These are phyloP conservation scores for Ornithoptera priamus DNA, from an alignment of 2,888 invertebrate genomes.

Conservation along the genomic window DNA sequence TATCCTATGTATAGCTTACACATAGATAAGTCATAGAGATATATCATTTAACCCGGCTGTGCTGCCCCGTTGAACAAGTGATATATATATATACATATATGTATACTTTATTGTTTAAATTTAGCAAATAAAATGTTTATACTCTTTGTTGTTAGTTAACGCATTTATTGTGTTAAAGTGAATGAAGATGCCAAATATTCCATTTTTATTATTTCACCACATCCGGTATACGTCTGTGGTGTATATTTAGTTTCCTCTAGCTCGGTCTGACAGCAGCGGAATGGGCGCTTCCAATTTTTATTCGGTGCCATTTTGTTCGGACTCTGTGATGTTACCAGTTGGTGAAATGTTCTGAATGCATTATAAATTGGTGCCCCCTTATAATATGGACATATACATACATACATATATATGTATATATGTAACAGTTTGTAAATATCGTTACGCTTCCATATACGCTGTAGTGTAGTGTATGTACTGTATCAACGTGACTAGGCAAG, in stretches of 20 bases:
- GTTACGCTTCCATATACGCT: conserved; percentile 14
- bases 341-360: conserved; percentile 37
- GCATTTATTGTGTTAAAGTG: conserved; percentile 61
- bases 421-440: conserved; percentile 34
- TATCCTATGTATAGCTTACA: too few relatives aligned
- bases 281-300: not conserved
- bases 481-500: conserved; percentile 76
- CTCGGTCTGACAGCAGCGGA: too few relatives aligned
- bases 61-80: not conserved
- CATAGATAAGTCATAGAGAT: too few relatives aligned
- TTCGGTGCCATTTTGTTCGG: conserved; percentile 51
- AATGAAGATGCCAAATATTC: conserved; percentile 76
- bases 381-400: too few relatives aligned
- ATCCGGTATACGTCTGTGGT: too few relatives aligned
- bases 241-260: too few relatives aligned
- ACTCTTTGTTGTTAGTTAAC: conserved; percentile 50
- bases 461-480: conserved; percentile 42
- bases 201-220: conserved; percentile 40
- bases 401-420: not conserved
- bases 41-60: too few relatives aligned
- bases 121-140: conserved; percentile 27
- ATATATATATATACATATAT: conserved; percentile 1
- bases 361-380: conserved; percentile 47
- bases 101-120: conserved; percentile 14
- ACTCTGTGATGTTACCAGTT: conserved; percentile 51